phyloP scores from a whole-genome alignment of 2,113 vertebrate genomes.

The Elachura formosa region DNA sequence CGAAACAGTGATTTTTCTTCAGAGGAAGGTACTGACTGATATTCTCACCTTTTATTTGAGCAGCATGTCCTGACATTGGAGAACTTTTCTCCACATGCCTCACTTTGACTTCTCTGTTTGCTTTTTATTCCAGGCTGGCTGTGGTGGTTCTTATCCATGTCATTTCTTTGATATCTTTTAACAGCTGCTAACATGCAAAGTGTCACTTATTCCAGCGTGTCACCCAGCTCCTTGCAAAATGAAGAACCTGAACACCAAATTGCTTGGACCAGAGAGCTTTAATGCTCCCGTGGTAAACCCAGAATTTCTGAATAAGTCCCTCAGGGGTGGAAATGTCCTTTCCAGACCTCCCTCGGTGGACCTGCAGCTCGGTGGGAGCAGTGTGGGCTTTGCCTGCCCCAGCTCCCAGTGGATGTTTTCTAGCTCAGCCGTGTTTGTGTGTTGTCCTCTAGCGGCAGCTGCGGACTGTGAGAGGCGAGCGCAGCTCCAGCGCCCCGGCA shows the following conservation, averaged over 20 bases:
- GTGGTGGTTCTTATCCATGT: neutral
- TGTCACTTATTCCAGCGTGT: neutral
- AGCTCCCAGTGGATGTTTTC: neutral
- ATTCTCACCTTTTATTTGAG: neutral
- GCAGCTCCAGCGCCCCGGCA: neutral
- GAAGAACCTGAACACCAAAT: neutral
- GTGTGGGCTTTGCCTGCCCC: fast-evolving
- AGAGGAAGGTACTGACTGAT: neutral
- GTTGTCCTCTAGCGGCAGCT: conserved; percentile 48
- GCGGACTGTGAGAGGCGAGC: neutral
- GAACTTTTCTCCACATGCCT: neutral
- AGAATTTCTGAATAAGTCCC: neutral
- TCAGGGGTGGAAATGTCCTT: neutral
- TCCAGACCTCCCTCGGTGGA: neutral
- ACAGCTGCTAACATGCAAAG: neutral
- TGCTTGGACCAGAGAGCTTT: neutral
- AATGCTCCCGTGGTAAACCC: neutral
- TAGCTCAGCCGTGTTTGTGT: neutral
- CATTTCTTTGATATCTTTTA: neutral
- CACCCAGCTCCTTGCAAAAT: neutral
- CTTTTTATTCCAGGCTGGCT: neutral
- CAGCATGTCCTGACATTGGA: neutral
- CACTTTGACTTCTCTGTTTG: neutral
- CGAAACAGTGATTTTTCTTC: neutral
- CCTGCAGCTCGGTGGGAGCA: neutral